Evolutionary conservation across 2,113 vertebrate genomes (phyloP).

Genomic region (Nothoprocta pentlandii): DNA sequence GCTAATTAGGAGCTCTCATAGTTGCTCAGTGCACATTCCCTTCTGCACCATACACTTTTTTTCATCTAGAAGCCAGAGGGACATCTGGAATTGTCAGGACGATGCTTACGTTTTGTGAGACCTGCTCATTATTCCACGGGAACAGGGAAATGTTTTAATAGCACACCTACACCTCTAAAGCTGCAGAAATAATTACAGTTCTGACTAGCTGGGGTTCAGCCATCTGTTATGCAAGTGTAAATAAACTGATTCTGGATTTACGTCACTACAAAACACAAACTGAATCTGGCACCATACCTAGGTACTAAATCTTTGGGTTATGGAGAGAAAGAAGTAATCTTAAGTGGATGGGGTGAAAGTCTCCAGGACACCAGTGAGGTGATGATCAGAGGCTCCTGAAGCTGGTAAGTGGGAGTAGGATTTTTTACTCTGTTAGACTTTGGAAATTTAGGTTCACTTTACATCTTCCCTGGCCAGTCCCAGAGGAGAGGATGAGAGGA

Average conservation of each 20-base stretch:
- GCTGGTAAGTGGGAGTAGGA: background rate
- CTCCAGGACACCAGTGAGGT: background rate
- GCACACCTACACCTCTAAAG: conserved; percentile 20
- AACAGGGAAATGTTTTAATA: conserved; percentile 31
- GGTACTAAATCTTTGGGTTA: background rate
- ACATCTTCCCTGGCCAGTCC: background rate
- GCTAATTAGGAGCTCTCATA: conserved; percentile 59
- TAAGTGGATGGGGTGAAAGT: background rate
- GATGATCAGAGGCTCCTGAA: background rate
- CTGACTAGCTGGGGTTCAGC: conserved; percentile 20
- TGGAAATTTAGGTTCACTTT: background rate
- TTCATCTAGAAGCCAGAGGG: background rate
- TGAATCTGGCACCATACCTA: background rate
- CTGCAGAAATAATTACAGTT: conserved; percentile 16
- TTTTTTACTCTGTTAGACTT: background rate
- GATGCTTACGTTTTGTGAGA: conserved; percentile 1
- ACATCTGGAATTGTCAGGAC: conserved; percentile 19
- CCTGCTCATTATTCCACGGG: conserved; percentile 13
- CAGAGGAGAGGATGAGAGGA: background rate
- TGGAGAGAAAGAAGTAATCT: background rate
- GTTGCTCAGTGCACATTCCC: conserved; percentile 12
- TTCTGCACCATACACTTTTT: conserved; percentile 43
- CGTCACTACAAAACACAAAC: background rate
- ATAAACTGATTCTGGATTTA: conserved; percentile 39
- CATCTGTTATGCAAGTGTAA: conserved; percentile 50